A percentile compares a stretch with the other conserved stretches of the same genome.
Conservation (phyloP, 2,797 vertebrate genomes). For the Oceanodroma leucorhoa region DNA sequence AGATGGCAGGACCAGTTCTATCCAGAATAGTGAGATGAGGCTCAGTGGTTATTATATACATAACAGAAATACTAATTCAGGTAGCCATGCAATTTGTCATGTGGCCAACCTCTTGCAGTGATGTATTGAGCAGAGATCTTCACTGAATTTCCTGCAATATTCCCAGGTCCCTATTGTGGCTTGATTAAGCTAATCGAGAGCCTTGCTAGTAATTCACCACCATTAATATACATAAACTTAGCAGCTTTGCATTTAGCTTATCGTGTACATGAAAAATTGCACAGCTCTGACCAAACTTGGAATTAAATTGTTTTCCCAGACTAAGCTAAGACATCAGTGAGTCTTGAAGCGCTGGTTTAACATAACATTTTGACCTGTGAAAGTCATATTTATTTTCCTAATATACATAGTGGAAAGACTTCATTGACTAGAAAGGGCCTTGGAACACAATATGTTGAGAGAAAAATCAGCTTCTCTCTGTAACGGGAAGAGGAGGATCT, state of each 20-base stretch:
- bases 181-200: constrained; percentile 18
- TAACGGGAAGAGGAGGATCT: background rate
- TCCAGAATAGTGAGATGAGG: background rate
- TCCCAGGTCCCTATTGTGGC: background rate
- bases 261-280: fast-evolving
- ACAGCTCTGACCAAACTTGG: background rate
- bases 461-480: background rate
- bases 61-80: background rate
- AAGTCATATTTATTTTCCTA: background rate
- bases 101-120: background rate
- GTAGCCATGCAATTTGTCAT: background rate
- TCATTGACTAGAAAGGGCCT: background rate
- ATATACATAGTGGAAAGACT: background rate
- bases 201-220: background rate
- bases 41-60: background rate
- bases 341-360: background rate
- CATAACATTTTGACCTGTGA: background rate
- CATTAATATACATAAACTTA: background rate
- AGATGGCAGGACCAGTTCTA: background rate
- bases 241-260: background rate
- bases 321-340: background rate
- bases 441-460: background rate
- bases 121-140: background rate
- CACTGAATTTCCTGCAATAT: background rate
- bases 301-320: background rate